Evolutionary conservation across 2,113 vertebrate genomes (phyloP).

Genomic region (Zosterops japonicus): DNA sequence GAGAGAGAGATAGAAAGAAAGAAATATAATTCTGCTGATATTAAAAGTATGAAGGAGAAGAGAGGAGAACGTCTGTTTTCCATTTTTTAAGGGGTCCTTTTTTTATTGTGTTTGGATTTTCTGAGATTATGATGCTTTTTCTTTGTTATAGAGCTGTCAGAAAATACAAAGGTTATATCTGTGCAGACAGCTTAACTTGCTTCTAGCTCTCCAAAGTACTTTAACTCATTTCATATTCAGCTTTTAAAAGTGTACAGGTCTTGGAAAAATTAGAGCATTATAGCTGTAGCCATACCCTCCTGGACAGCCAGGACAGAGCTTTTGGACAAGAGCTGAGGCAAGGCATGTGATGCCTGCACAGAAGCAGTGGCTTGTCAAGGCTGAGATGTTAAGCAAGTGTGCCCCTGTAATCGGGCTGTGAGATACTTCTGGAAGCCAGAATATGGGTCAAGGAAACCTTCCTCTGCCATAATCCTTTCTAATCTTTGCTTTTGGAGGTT

Average conservation of each 20-base stretch:
- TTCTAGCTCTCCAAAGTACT: neutral
- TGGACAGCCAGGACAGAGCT: neutral
- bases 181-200: conserved; percentile 21
- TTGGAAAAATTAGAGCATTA: neutral
- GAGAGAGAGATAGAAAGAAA: neutral
- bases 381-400: neutral
- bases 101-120: neutral
- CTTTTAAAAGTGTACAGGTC: neutral
- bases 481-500: conserved; percentile 22
- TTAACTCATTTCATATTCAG: conserved; percentile 11
- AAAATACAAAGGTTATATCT: conserved; percentile 33
- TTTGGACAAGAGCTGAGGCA: neutral
- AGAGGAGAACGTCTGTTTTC: neutral
- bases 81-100: neutral
- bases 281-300: neutral
- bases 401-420: neutral
- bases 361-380: neutral
- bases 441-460: neutral
- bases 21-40: neutral
- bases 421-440: neutral
- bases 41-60: neutral
- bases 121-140: conserved; percentile 7
- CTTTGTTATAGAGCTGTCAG: conserved; percentile 29
- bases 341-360: neutral
- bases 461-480: neutral